A percentile compares a stretch with the other conserved stretches of the same genome.
These are phyloP conservation scores for Leucoma salicis DNA, from an alignment of 2,888 invertebrate genomes.

Conservation along the genomic window DNA sequence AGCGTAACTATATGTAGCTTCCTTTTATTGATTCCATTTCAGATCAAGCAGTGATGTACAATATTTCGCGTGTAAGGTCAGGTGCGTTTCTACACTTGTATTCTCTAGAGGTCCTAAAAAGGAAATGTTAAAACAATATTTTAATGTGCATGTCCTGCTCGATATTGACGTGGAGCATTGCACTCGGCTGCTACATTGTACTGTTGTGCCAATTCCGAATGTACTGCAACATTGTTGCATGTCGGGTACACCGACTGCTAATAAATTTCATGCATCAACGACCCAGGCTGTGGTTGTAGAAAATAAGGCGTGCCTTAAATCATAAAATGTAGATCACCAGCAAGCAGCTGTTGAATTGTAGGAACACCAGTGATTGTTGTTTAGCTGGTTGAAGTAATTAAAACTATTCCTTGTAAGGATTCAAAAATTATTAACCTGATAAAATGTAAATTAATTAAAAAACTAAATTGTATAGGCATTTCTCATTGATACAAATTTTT, in stretches of 20 bases:
- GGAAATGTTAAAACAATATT: neutral
- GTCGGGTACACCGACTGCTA: conserved; percentile 3
- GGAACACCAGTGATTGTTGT: neutral
- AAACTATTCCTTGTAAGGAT: neutral
- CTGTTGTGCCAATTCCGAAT: neutral
- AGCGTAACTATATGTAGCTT: too few relatives aligned
- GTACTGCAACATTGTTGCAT: conserved; percentile 7
- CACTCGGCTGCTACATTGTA: neutral
- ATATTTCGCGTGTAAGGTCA: too few relatives aligned
- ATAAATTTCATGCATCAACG: conserved; percentile 10
- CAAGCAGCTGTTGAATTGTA: neutral
- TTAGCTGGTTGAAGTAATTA: neutral
- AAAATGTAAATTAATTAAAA: too few relatives aligned
- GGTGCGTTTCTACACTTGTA: too few relatives aligned
- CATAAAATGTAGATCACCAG: conserved; percentile 1
- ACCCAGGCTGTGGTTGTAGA: neutral
- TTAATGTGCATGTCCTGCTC: neutral
- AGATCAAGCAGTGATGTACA: too few relatives aligned
- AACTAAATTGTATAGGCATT: too few relatives aligned
- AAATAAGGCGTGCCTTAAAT: conserved; percentile 2
- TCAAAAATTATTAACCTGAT: too few relatives aligned
- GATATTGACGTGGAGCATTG: neutral
- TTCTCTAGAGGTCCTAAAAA: neutral
- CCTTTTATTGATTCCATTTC: too few relatives aligned
- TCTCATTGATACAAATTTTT: too few relatives aligned